Conservation (phyloP, 2,113 vertebrate genomes). For the Cardinalis cardinalis region DNA sequence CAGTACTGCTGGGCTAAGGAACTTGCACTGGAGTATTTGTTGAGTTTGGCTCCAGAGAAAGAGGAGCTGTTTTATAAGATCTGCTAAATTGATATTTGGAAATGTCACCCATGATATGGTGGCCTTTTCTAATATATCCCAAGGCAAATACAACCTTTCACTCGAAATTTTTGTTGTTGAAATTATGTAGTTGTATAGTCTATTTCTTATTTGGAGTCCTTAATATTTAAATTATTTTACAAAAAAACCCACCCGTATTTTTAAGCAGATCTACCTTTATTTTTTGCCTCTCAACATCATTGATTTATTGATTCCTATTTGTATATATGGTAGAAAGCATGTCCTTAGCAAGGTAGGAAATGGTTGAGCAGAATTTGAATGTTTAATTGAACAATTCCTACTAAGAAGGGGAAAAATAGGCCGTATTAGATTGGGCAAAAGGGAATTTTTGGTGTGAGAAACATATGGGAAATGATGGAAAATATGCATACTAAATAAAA, state of each 20-base stretch:
- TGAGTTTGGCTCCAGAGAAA: neutral
- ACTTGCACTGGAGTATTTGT: neutral
- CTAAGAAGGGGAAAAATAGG: neutral
- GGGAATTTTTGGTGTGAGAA: neutral
- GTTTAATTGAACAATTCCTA: neutral
- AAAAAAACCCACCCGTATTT: neutral
- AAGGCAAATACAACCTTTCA: conserved; percentile 9
- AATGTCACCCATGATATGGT: neutral
- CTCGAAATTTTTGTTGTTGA: neutral
- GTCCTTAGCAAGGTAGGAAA: neutral
- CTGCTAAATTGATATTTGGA: conserved; percentile 27
- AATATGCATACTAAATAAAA: neutral
- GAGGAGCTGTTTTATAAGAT: neutral
- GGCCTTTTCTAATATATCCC: conserved; percentile 20
- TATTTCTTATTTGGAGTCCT: neutral
- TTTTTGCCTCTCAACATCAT: neutral
- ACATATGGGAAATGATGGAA: neutral
- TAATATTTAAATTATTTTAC: neutral
- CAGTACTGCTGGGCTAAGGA: neutral
- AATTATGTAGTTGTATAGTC: neutral
- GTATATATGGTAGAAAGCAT: neutral
- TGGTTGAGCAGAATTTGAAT: neutral
- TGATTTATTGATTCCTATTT: neutral
- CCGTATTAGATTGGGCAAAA: neutral
- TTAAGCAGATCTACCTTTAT: neutral